Conservation (phyloP, 2,888 invertebrate species). For the Timema cristinae region DNA sequence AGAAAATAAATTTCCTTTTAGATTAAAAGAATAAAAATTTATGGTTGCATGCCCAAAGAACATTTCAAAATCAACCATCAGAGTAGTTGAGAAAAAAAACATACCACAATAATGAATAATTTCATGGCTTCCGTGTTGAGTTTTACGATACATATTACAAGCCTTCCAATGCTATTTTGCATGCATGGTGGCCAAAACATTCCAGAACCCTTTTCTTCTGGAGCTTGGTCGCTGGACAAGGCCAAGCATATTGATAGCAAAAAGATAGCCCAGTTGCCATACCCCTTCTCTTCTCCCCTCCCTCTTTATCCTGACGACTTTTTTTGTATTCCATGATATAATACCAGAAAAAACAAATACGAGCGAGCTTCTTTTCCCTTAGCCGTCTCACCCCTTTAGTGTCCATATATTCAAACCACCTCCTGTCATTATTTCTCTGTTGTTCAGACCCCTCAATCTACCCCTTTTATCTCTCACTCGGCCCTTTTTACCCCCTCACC, state of each 20-base stretch:
- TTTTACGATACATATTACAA: too few relatives aligned
- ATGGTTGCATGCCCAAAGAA: too few relatives aligned
- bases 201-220: constrained; percentile 8
- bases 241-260: constrained; percentile 1
- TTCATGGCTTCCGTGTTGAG: too few relatives aligned
- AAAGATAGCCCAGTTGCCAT: constrained; percentile 1
- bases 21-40: too few relatives aligned
- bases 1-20: too few relatives aligned
- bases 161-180: constrained; percentile 16
- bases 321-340: constrained; percentile 7
- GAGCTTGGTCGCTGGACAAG: neutral
- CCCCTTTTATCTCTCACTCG: constrained; percentile 23
- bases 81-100: too few relatives aligned
- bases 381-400: neutral
- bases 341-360: constrained; percentile 11
- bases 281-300: neutral
- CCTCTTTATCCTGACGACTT: neutral
- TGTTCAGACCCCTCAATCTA: constrained; percentile 24
- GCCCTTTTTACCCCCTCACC: constrained; percentile 17
- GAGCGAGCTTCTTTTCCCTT: constrained; percentile 6
- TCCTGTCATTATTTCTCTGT: constrained; percentile 25
- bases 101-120: too few relatives aligned
- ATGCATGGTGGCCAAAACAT: too few relatives aligned
- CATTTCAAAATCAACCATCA: too few relatives aligned
- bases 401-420: constrained; percentile 19